phyloP scores from a whole-genome alignment of 2,797 vertebrate species.

The Eulemur rubriventer region DNA sequence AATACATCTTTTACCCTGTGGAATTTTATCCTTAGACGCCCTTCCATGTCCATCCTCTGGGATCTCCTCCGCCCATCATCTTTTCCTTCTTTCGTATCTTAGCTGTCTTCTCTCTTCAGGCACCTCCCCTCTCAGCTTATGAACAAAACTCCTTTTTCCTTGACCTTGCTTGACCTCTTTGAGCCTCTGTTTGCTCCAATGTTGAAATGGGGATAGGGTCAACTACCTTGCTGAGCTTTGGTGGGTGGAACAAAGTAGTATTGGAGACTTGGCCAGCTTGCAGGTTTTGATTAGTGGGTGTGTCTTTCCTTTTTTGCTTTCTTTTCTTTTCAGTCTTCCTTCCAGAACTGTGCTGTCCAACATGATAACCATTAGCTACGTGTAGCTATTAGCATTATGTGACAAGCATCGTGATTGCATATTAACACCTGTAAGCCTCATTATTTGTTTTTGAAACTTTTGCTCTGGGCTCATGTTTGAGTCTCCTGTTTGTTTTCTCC shows the following conservation, averaged over 20 bases:
- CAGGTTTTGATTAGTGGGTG: background rate
- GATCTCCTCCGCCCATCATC: background rate
- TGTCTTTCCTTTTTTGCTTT: background rate
- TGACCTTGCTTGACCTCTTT: background rate
- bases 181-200: background rate
- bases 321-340: background rate
- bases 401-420: background rate
- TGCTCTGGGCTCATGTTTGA: background rate
- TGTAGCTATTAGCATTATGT: background rate
- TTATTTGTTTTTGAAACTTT: background rate
- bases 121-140: background rate
- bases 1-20: background rate
- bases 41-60: background rate
- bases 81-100: background rate
- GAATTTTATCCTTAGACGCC: background rate
- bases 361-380: background rate
- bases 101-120: background rate
- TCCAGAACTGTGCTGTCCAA: background rate
- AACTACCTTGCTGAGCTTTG: background rate
- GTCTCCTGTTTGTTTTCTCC: background rate
- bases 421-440: background rate
- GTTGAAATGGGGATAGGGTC: background rate
- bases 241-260: background rate
- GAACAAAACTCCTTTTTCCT: background rate
- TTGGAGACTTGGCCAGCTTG: rapidly evolving